Conservation (phyloP, 2,888 invertebrate genomes). For the Meta bourneti region DNA sequence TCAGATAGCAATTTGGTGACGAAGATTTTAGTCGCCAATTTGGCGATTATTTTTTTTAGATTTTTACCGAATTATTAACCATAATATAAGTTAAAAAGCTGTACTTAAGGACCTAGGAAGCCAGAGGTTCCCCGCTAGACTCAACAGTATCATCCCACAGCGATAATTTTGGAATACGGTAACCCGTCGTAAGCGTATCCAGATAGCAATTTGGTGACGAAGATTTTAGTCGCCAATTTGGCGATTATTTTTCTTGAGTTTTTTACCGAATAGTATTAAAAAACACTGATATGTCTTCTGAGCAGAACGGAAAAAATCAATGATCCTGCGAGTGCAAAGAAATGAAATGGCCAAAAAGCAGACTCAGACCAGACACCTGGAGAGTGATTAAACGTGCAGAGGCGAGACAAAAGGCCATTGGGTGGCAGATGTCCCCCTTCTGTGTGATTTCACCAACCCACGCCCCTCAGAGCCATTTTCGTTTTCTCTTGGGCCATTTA, state of each 20-base stretch:
- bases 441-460: neutral
- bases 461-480: neutral
- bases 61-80: no score
- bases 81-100: no score
- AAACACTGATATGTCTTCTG: neutral
- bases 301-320: neutral
- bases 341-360: neutral
- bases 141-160: no score
- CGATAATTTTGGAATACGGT: no score
- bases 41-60: no score
- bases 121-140: no score
- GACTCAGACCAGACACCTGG: neutral
- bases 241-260: no score
- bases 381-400: neutral
- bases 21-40: no score
- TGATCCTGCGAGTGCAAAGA: neutral
- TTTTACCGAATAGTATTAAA: neutral
- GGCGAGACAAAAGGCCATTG: neutral
- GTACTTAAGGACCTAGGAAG: no score
- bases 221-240: neutral
- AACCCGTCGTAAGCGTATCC: no score
- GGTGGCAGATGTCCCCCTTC: neutral
- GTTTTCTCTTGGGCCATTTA: neutral
- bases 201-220: no score
- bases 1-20: no score